These are phyloP conservation scores for Polymixis lichenea DNA, from an alignment of 2,888 invertebrate genomes.

Conservation along the genomic window DNA sequence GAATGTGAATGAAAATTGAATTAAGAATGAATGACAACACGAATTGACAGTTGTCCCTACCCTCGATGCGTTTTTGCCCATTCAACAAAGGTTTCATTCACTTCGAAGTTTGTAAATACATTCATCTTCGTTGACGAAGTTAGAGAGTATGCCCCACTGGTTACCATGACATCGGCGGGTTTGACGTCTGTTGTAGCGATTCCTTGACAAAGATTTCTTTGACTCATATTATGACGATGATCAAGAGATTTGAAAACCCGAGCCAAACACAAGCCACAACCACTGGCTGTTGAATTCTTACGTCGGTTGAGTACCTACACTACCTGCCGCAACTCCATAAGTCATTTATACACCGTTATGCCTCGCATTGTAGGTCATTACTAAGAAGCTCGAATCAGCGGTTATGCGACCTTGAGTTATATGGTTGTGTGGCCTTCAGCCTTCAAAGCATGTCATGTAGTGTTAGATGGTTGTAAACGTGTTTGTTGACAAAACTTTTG, in stretches of 20 bases:
- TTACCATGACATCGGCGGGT: background rate
- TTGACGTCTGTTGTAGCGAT: background rate
- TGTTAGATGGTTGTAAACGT: constrained; percentile 18
- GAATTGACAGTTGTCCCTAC: too few species aligned
- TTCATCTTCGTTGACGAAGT: too few species aligned
- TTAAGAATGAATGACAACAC: too few species aligned
- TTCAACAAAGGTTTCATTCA: background rate
- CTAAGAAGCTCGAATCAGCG: constrained; percentile 51
- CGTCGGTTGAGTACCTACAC: constrained; percentile 1
- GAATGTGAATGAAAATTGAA: too few species aligned
- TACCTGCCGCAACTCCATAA: constrained; percentile 16
- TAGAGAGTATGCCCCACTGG: too few species aligned
- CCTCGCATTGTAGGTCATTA: constrained; percentile 55
- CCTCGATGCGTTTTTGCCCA: too few species aligned
- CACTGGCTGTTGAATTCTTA: background rate
- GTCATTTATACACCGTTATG: constrained; percentile 31
- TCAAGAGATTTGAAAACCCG: background rate
- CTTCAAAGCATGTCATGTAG: constrained; percentile 7
- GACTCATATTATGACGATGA: too few species aligned
- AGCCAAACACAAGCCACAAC: background rate
- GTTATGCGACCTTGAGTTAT: constrained; percentile 53
- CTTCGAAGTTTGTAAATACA: too few species aligned
- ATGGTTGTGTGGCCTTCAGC: constrained; percentile 45
- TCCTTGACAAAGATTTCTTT: background rate
- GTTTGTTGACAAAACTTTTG: constrained; percentile 37